Percentiles rank a stretch among this genome's conserved stretches.
Evolutionary conservation across 2,888 invertebrate species (phyloP).

Genomic region (Anarsia innoxiella): DNA sequence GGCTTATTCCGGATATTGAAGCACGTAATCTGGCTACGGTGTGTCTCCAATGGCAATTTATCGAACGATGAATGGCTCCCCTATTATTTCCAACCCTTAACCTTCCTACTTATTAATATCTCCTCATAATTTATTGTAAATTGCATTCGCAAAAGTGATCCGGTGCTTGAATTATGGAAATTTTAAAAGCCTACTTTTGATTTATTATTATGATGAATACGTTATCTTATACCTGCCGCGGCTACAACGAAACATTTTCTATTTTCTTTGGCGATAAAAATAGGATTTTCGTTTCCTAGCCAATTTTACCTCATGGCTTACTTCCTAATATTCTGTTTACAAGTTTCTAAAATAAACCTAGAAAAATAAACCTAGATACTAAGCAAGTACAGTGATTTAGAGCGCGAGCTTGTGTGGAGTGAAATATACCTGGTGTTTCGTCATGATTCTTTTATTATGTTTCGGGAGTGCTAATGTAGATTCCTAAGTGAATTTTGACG

Average conservation of each 20-base stretch:
- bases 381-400: conserved; percentile 52
- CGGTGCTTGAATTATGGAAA: conserved; percentile 47
- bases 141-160: conserved; percentile 63
- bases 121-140: conserved; percentile 75
- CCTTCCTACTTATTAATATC: conserved; percentile 73
- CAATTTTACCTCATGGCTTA: conserved; percentile 1
- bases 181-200: conserved; percentile 16
- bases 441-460: conserved; percentile 14
- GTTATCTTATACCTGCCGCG: not conserved
- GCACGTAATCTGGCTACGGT: conserved; percentile 72
- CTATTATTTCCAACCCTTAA: conserved; percentile 71
- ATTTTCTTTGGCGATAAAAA: too few species aligned
- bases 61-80: conserved; percentile 66
- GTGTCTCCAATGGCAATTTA: conserved; percentile 71
- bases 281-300: not conserved
- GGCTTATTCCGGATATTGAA: conserved; percentile 69
- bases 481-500: conserved; percentile 9
- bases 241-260: too few species aligned
- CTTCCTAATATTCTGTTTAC: conserved; percentile 22
- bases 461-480: conserved; percentile 9
- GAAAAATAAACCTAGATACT: conserved; percentile 9
- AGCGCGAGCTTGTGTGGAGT: conserved; percentile 49
- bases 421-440: conserved; percentile 50
- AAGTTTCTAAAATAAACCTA: conserved; percentile 46
- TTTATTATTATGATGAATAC: conserved; percentile 13